Evolutionary conservation across 23 tunicate species (phyloP).

Genomic region (Trididemnum clinides): DNA sequence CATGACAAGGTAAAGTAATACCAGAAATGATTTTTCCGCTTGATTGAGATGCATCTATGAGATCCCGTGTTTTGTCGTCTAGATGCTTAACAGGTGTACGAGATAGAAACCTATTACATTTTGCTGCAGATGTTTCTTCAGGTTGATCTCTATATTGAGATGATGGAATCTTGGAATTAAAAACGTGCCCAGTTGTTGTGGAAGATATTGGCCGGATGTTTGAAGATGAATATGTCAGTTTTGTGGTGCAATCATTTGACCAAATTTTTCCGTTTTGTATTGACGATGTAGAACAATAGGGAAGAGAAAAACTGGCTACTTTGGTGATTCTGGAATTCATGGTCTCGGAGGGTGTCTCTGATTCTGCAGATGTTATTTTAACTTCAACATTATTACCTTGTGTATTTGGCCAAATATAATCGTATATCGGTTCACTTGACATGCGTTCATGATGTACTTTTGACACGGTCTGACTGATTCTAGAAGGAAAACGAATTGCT

Average conservation of each 20-base stretch:
- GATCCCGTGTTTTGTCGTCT: neutral
- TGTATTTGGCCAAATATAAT: neutral
- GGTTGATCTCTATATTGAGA: neutral
- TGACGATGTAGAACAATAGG: too few species aligned
- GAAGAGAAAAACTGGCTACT: too few species aligned
- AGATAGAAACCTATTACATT: neutral
- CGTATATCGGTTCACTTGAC: neutral
- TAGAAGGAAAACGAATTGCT: neutral
- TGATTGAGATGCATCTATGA: neutral
- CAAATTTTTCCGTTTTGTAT: neutral
- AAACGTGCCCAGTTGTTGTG: neutral
- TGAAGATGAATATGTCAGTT: neutral
- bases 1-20: too few species aligned
- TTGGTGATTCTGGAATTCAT: too few species aligned
- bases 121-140: neutral
- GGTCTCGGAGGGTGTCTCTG: neutral
- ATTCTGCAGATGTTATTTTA: too few species aligned
- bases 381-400: neutral
- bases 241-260: neutral
- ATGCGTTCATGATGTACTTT: neutral
- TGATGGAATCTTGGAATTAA: neutral
- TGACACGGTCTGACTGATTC: neutral
- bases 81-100: neutral
- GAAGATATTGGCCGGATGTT: slow-evolving; percentile 2
- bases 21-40: neutral